These are phyloP conservation scores for Dendropsophus ebraccatus DNA, from an alignment of 2,113 vertebrate species.

Conservation along the genomic window DNA sequence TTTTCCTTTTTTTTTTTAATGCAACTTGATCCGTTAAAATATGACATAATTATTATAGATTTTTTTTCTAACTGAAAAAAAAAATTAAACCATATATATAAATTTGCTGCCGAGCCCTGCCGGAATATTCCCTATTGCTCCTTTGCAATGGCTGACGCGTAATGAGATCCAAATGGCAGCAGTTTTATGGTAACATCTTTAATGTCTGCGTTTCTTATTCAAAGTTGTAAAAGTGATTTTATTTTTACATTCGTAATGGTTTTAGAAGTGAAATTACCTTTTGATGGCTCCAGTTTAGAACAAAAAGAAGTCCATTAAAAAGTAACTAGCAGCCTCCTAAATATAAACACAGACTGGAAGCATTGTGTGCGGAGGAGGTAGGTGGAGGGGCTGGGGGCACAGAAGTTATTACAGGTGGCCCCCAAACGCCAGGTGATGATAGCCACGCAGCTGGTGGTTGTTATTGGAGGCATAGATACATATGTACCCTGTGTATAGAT, in stretches of 20 bases:
- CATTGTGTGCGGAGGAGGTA: background rate
- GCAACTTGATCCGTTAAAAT: background rate
- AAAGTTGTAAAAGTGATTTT: conserved; percentile 7
- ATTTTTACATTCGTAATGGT: background rate
- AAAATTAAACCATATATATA: background rate
- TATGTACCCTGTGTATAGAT: too few relatives aligned
- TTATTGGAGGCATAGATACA: too few relatives aligned
- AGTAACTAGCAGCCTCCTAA: background rate
- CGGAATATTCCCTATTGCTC: background rate
- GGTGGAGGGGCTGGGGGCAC: background rate
- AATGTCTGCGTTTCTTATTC: background rate
- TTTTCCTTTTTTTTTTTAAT: background rate
- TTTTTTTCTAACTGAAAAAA: background rate
- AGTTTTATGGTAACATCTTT: conserved; percentile 1
- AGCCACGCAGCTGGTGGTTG: background rate
- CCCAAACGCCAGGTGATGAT: background rate
- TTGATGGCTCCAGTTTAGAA: background rate
- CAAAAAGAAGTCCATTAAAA: background rate
- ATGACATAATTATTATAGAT: too few relatives aligned
- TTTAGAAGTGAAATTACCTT: background rate
- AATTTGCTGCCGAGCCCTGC: background rate
- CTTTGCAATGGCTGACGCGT: background rate
- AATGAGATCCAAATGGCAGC: conserved; percentile 1
- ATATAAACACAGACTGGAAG: background rate
- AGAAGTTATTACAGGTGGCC: background rate